Percentiles rank a stretch among this genome's conserved stretches.
phyloP scores from a whole-genome alignment of 2,888 invertebrate genomes.

The Junonia oenone region DNA sequence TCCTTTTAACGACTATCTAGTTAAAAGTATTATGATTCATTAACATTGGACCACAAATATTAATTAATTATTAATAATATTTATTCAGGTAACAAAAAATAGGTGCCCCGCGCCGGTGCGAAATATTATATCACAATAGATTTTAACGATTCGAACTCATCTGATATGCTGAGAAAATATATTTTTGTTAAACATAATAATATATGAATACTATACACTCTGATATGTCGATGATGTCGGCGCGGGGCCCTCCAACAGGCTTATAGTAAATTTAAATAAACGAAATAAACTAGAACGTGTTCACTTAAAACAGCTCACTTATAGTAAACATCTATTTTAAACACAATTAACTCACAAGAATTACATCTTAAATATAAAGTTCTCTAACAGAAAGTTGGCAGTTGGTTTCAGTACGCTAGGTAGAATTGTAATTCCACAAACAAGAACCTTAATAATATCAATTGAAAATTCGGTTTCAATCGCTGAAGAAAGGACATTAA shows the following conservation, averaged over 20 bases:
- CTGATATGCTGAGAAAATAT: conserved; percentile 55
- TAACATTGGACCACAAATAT: conserved; percentile 79
- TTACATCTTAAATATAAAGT: conserved; percentile 57
- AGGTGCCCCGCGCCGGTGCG: conserved; percentile 51
- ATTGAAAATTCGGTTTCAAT: conserved; percentile 58
- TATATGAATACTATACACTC: conserved; percentile 23
- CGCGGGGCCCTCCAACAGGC: conserved; percentile 60
- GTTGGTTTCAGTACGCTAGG: conserved; percentile 65
- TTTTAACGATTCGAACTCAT: conserved; percentile 10
- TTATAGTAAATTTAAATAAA: conserved; percentile 68
- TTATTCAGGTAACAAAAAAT: conserved; percentile 80
- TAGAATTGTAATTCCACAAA: conserved; percentile 46
- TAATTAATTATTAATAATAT: conserved; percentile 75
- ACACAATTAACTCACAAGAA: conserved; percentile 67
- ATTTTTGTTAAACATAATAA: conserved; percentile 29
- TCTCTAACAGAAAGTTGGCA: conserved; percentile 70
- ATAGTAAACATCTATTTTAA: conserved; percentile 64
- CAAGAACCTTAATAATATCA: conserved; percentile 62
- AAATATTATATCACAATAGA: conserved; percentile 28
- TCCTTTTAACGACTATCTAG: conserved; percentile 68
- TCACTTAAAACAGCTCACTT: conserved; percentile 66
- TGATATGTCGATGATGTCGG: conserved; percentile 56
- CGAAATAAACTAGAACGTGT: conserved; percentile 69
- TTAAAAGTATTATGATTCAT: conserved; percentile 73
- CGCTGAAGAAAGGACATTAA: conserved; percentile 30